Evolutionary conservation across 2,113 vertebrate genomes (phyloP), one percentile per base, ranked within the genome.

Genomic region (Poeciliopsis occidentalis): DNA sequence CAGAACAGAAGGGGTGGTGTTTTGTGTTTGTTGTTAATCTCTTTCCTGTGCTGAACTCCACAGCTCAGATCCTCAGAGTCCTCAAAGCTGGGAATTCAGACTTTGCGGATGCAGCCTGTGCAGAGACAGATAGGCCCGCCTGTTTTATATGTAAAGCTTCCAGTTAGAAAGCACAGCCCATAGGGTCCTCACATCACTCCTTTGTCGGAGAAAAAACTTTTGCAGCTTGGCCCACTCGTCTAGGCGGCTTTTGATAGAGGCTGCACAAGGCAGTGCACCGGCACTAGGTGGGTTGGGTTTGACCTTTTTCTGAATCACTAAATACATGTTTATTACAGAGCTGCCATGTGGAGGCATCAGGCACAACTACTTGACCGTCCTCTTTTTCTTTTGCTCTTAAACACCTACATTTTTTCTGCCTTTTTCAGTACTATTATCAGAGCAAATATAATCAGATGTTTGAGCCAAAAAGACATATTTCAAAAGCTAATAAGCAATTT

Each of bases 101-200:
- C 90, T 92, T 89, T 92, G 90, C 84, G 82, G 84, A 84, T 67
- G 30, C 85, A 86, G 92, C 84, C 91, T 92, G 91, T 73, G 80
- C 82, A 73, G 66, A 90, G 90, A 82, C 88, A 92, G 91, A 93
- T 93, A 93, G 84, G 88, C 88, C 75, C 17, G 85, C 81, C 87
- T 93, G 86, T 89, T 93, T 94, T 92, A 93, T 90, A 93, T 93
- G 90, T 93, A 93, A 93, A 94, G 90, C 91, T 91, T 89, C 82
- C 74, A 85, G 85, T 78, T 85, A 87, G 79, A 90, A 91, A 87
- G 85, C 85, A 84, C 64, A 68, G 82, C 85, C 92, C 82, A 64
- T 79, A 64, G 89, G 92, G 91, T 83, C 83, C 90, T 80, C 47
- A 30, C 77, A 83, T 80, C 82, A 77, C 85, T 79, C 78, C 85